Evolutionary conservation across 2,113 vertebrate genomes (phyloP).

Genomic region (Gulo gulo): DNA sequence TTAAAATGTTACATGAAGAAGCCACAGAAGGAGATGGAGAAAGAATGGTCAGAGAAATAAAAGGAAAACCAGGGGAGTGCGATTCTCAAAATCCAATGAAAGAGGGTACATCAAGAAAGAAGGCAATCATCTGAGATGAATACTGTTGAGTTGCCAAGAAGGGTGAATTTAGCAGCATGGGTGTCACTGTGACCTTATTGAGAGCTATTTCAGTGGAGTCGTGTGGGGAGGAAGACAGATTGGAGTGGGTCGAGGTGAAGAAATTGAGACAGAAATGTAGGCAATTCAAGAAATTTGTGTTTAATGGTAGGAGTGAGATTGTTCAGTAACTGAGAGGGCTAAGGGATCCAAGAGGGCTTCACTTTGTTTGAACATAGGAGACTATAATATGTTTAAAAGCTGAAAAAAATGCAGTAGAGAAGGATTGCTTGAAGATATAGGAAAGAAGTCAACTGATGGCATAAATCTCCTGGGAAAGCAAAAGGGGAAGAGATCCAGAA

Average conservation of each 20-base stretch:
- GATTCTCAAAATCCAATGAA: not conserved
- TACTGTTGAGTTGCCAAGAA: constrained; percentile 19
- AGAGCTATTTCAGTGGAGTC: constrained; percentile 47
- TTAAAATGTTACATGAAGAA: not conserved
- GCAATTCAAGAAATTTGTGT: constrained; percentile 37
- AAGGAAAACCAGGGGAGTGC: not conserved
- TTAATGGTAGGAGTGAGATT: not conserved
- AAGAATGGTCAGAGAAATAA: not conserved
- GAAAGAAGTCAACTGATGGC: not conserved
- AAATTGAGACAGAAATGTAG: constrained; percentile 47
- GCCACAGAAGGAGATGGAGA: not conserved
- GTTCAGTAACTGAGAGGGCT: not conserved
- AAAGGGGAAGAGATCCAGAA: not conserved
- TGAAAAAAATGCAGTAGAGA: not conserved
- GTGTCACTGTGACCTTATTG: constrained; percentile 47
- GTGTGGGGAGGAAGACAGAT: constrained; percentile 35
- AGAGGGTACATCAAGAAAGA: not conserved
- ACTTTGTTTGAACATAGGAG: not conserved
- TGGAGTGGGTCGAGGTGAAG: constrained; percentile 53
- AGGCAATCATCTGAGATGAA: constrained; percentile 4
- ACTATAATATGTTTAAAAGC: not conserved
- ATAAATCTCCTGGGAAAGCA: not conserved
- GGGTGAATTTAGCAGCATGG: constrained; percentile 27
- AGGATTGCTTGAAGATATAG: not conserved
- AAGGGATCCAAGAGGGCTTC: not conserved